phyloP scores from a whole-genome alignment of 1,140 invertebrate genomes.

The Nebria ingens region DNA sequence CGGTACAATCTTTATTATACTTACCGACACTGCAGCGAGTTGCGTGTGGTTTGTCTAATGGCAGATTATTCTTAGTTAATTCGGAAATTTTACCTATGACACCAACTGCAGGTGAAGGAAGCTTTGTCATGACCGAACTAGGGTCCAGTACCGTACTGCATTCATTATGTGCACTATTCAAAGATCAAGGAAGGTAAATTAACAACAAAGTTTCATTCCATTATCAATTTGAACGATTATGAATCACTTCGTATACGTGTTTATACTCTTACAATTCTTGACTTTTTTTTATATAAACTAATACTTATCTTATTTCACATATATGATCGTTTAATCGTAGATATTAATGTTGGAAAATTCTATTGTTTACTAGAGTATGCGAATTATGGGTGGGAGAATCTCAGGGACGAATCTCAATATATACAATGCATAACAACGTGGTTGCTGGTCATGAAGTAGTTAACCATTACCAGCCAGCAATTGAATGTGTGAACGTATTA shows the following conservation, averaged over 20 bases:
- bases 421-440: conserved; percentile 43
- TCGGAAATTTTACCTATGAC: conserved; percentile 47
- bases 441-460: conserved; percentile 49
- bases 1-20: conserved; percentile 52
- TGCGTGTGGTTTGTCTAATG: conserved; percentile 60
- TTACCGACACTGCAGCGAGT: conserved; percentile 55
- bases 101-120: conserved; percentile 52
- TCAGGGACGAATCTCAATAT: conserved; percentile 61
- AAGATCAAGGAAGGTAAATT: conserved; percentile 34
- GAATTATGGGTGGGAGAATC: conserved; percentile 70
- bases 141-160: conserved; percentile 52
- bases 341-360: too few relatives aligned
- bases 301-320: background rate
- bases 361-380: conserved; percentile 43
- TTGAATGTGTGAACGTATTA: conserved; percentile 50
- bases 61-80: conserved; percentile 62
- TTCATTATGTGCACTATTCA: conserved; percentile 41
- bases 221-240: too few relatives aligned
- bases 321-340: too few relatives aligned
- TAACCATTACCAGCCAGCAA: conserved; percentile 45
- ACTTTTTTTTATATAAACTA: background rate
- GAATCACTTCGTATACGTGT: too few relatives aligned
- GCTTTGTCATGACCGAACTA: conserved; percentile 67
- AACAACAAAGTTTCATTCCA: background rate
- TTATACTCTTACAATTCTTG: too few relatives aligned